These are phyloP conservation scores for Semicossyphus pulcher DNA, from an alignment of 2,113 vertebrate genomes.

Conservation along the genomic window DNA sequence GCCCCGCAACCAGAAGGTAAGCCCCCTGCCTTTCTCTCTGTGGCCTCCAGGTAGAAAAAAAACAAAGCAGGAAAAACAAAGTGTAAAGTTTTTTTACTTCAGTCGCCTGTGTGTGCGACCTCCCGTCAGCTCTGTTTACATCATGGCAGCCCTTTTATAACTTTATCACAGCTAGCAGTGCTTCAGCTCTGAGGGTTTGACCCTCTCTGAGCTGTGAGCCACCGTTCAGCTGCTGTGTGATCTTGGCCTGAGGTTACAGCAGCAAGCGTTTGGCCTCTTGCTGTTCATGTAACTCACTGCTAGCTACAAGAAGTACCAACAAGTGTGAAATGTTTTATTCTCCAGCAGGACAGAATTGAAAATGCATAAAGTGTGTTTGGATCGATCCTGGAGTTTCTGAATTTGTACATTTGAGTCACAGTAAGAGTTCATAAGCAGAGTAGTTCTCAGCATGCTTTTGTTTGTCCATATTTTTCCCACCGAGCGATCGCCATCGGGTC, in stretches of 20 bases:
- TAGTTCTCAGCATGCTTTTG: conserved; percentile 3
- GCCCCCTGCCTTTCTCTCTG: not conserved
- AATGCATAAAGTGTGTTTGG: not conserved
- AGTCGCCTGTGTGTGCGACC: not conserved
- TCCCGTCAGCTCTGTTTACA: not conserved
- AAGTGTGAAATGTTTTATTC: conserved; percentile 7
- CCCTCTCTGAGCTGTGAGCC: conserved; percentile 32
- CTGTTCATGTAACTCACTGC: conserved; percentile 4
- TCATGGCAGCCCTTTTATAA: not conserved
- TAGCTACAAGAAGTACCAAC: not conserved
- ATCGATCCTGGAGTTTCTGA: not conserved
- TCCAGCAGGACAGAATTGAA: conserved; percentile 1
- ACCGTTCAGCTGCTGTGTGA: conserved; percentile 35
- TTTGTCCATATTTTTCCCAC: conserved; percentile 3
- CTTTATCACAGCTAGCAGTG: conserved; percentile 26
- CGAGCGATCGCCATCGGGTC: conserved; percentile 21
- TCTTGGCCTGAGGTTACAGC: conserved; percentile 22
- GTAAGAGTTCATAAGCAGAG: not conserved
- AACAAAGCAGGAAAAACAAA: not conserved
- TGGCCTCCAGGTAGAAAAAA: not conserved
- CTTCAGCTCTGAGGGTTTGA: conserved; percentile 25
- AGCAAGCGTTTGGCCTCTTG: conserved; percentile 21
- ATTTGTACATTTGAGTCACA: not conserved
- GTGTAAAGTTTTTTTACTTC: not conserved
- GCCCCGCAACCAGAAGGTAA: conserved; percentile 97